Percentiles rank a stretch among this genome's conserved stretches.
phyloP scores from a whole-genome alignment of 2,888 invertebrate genomes.

The Tetragnatha montana region DNA sequence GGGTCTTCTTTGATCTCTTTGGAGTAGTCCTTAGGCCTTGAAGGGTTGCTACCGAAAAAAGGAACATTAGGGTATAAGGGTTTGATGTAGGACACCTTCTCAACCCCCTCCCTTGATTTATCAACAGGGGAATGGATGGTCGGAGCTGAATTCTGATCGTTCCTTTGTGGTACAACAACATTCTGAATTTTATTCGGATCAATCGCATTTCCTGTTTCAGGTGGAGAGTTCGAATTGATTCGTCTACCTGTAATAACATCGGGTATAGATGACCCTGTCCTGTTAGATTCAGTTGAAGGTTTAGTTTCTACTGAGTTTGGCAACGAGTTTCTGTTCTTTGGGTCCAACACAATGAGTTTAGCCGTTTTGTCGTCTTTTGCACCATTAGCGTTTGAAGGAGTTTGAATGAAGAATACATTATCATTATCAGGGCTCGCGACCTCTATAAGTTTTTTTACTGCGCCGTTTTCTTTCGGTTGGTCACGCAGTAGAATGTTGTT shows the following conservation, averaged over 20 bases:
- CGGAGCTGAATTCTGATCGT: not conserved
- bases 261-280: not conserved
- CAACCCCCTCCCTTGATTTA: not conserved
- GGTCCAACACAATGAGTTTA: not conserved
- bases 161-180: not conserved
- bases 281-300: not conserved
- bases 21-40: not conserved
- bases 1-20: conserved; percentile 20
- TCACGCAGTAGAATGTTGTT: too few species aligned
- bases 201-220: not conserved
- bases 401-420: not conserved
- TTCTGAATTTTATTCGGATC: not conserved
- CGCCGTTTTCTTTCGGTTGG: too few species aligned
- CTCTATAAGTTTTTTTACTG: not conserved
- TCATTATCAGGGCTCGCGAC: not conserved
- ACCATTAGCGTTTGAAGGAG: not conserved
- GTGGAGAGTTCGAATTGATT: not conserved
- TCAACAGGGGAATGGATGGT: not conserved
- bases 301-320: not conserved
- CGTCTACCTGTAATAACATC: not conserved
- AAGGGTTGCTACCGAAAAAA: conserved; percentile 5
- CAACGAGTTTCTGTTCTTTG: not conserved
- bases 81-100: not conserved
- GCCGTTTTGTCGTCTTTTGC: not conserved
- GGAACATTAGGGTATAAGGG: conserved; percentile 4